Evolutionary conservation across 2,888 invertebrate genomes (phyloP), one percentile per base, ranked within the genome.

Genomic region (Drosophila pseudotakahashii): DNA sequence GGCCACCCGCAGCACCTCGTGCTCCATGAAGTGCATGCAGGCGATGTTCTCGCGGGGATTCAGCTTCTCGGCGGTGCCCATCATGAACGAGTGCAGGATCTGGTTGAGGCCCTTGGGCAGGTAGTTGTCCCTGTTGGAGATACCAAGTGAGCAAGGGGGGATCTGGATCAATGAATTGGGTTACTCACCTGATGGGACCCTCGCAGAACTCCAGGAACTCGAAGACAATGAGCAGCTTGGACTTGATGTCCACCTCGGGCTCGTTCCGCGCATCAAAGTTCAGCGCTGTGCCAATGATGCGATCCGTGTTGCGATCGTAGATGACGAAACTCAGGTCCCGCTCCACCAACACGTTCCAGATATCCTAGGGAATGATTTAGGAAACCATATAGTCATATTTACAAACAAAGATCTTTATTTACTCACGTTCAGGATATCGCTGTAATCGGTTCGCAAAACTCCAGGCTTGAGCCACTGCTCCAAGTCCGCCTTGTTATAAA

Each of bases 11-110:
- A 96, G 91, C 4, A 95, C 95, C 78, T 96, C 95, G 64, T 94
- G 94, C 91, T 97, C 97, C 93, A 97, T 94, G 64, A 94, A 95
- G 71, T 95, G 94, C 92, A 97, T 96, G 7, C 96, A 94, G 7
- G 95, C 93, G 7, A 97, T 95, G 89, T 97, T 97, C 88, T 97
- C 96, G 52, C 94, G 94, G 0, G 96, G 90, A 62, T 93, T 93
- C 44, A 97, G 91, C 0, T 93, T 91, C 11, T 94, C 93, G 70
- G 94, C 94, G 0, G 97, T 97, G 2, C 96, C 96, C 96, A 97
- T 97, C 97, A 97, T 97, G 90, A 96, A 97, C 1, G 95, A 95
- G 88, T 97, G 97, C 0, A 97, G 93, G 45, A 97, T 94, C 79
- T 94, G 93, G n/a, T 95, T 95, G 75, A 93, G 92, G 16, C 94